Base-by-base conservation (phyloP, 2,797 vertebrate species). In the Nyctibius grandis region DNA sequence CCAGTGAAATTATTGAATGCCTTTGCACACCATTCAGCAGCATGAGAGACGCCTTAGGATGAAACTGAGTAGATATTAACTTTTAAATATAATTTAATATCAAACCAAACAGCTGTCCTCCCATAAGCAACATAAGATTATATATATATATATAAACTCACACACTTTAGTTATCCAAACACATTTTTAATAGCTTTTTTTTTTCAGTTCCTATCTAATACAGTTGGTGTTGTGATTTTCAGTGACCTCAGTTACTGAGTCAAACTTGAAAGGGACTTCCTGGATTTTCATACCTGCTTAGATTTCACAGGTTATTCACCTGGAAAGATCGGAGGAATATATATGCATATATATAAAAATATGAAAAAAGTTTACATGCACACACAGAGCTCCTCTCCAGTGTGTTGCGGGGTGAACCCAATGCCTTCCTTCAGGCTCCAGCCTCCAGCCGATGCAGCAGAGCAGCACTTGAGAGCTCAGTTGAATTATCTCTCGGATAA, bases 401-500 rank as follows among this genome's bases (percentile, higher is more conserved):
- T 12, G 10, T 8, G 42, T 18, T 63, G 19, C 0, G 0, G n/a
- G 31, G 20, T 0, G 2, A 59, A 47, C 15, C 28, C 77, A 40
- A 6, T 0, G 1, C 29, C 36, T 22, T 26, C 50, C 64, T 44
- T 70, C 36, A 20, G 78, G 28, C 38, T 81, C 73, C 53, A 40
- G 22, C 42, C 86, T 85, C n/a, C 75, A 33, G n/a, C 34, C 4
- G 0, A 60, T 11, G 0, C 54, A 1, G 15, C 40, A 45, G 53
- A 78, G 83, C 59, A 54, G 38, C 48, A 6, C n/a, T 13, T 5
- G 16, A 6, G 83, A 54, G 23, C 63, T 82, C 64, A 2, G 25
- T 6, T 29, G 33, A 78, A 84, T 57, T 11, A 38, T 21, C 38
- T 42, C 44, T 53, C 23, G 7, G 34, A 26, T 8, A n/a, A 76